phyloP scores from a whole-genome alignment of 2,113 vertebrate species.

The Pavo muticus region DNA sequence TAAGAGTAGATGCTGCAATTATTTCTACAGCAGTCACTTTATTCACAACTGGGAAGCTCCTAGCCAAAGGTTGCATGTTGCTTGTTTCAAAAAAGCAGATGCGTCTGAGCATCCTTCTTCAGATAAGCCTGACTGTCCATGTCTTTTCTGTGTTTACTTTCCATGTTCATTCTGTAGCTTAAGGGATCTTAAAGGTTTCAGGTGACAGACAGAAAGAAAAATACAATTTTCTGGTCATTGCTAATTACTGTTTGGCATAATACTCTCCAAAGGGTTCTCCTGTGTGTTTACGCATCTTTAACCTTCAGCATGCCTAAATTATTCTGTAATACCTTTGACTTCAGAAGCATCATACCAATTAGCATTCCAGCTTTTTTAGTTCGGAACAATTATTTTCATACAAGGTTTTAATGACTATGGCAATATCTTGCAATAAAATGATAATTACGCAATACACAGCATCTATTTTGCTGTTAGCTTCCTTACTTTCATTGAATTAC shows the following conservation, averaged over 20 bases:
- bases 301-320: neutral
- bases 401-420: neutral
- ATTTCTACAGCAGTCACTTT: neutral
- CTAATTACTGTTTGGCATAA: neutral
- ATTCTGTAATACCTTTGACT: neutral
- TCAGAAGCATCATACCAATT: neutral
- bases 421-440: neutral
- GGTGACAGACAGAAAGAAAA: neutral
- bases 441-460: neutral
- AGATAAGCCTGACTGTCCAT: neutral
- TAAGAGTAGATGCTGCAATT: neutral
- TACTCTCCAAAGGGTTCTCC: neutral
- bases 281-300: neutral
- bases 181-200: neutral
- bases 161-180: neutral
- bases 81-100: neutral
- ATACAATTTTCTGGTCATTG: neutral
- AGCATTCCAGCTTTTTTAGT: neutral
- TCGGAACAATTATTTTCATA: neutral
- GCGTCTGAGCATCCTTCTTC: neutral
- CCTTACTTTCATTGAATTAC: neutral
- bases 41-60: neutral
- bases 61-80: neutral
- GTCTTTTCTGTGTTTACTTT: neutral
- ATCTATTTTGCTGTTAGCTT: neutral